phyloP scores from a whole-genome alignment of 2,113 vertebrate genomes.

The Petaurus breviceps region DNA sequence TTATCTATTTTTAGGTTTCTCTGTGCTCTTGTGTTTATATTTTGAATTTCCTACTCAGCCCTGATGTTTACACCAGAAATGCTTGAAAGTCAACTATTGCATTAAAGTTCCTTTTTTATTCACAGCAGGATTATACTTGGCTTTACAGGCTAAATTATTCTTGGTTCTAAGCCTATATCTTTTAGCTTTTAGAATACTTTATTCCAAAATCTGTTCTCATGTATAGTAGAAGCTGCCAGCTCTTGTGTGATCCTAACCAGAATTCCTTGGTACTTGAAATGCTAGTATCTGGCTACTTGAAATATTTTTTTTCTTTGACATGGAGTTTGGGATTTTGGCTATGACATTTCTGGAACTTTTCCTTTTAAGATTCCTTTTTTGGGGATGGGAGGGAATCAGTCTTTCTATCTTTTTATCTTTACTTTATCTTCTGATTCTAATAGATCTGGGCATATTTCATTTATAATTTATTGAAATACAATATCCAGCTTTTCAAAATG shows the following conservation, averaged over 20 bases:
- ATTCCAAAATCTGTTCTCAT: not conserved
- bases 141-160: not conserved
- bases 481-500: not conserved
- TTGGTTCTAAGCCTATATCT: not conserved
- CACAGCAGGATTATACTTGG: not conserved
- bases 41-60: not conserved
- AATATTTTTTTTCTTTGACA: not conserved
- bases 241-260: not conserved
- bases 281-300: not conserved
- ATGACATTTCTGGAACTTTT: not conserved
- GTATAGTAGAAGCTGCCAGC: not conserved
- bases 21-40: not conserved
- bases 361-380: not conserved
- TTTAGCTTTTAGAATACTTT: not conserved
- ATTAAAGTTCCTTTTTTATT: not conserved
- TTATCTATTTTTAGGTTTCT: not conserved
- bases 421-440: not conserved
- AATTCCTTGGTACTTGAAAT: not conserved
- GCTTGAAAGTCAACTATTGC: not conserved
- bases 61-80: not conserved
- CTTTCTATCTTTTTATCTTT: not conserved
- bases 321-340: not conserved
- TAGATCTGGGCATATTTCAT: not conserved
- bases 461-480: not conserved
- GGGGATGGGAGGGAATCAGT: not conserved